These are phyloP conservation scores for Lampropteryx suffumata DNA, from an alignment of 2,888 invertebrate genomes.

Conservation along the genomic window DNA sequence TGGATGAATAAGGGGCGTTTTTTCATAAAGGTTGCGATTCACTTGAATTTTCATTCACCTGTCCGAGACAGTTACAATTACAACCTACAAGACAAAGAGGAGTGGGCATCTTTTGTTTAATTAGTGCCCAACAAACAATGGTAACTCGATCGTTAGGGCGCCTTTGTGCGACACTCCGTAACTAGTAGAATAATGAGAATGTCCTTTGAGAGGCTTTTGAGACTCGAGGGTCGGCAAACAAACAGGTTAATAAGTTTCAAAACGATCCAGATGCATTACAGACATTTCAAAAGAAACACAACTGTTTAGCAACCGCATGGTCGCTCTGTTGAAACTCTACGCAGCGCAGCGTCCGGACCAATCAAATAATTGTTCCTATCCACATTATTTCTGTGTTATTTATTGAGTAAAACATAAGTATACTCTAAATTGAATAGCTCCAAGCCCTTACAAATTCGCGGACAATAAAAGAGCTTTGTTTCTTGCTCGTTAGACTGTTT, in stretches of 20 bases:
- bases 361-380: conserved; percentile 78
- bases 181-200: conserved; percentile 64
- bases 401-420: conserved; percentile 33
- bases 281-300: conserved; percentile 65
- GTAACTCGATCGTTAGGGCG: conserved; percentile 73
- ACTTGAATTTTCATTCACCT: conserved; percentile 59
- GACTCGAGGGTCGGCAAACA: conserved; percentile 65
- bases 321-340: conserved; percentile 73
- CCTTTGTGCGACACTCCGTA: conserved; percentile 64
- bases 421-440: conserved; percentile 36
- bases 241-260: conserved; percentile 81
- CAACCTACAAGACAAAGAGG: conserved; percentile 50
- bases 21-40: conserved; percentile 38
- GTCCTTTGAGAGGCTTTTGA: conserved; percentile 69
- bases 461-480: conserved; percentile 24
- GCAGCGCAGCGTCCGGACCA: conserved; percentile 82
- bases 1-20: conserved; percentile 49
- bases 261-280: conserved; percentile 82
- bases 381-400: conserved; percentile 67
- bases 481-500: conserved; percentile 8
- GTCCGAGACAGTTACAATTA: conserved; percentile 53
- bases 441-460: conserved; percentile 28
- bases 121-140: conserved; percentile 72
- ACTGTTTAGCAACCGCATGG: conserved; percentile 74
- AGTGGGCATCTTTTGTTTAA: conserved; percentile 73